phyloP scores from a whole-genome alignment of 2,888 invertebrate species.

The Catocala nupta region DNA sequence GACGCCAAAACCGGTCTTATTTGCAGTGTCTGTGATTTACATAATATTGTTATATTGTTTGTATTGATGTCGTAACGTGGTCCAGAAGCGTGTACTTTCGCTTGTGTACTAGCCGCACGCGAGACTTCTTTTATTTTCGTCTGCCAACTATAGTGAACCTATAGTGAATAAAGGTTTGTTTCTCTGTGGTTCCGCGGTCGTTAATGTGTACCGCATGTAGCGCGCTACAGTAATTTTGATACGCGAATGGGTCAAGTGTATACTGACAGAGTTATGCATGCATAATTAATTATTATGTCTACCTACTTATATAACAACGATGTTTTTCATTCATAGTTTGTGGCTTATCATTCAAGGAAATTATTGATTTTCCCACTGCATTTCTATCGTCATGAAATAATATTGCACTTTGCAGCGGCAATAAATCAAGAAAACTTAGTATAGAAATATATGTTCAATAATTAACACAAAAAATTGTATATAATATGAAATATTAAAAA shows the following conservation, averaged over 20 bases:
- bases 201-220: conserved; percentile 57
- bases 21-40: conserved; percentile 54
- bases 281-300: too few relatives aligned
- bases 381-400: too few relatives aligned
- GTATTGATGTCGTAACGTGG: conserved; percentile 61
- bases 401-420: too few relatives aligned
- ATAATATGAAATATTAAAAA: too few relatives aligned
- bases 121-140: conserved; percentile 76
- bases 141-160: conserved; percentile 51
- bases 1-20: conserved; percentile 71
- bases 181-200: conserved; percentile 54
- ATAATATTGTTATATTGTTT: conserved; percentile 60
- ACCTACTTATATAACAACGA: too few relatives aligned
- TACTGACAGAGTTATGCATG: neutral
- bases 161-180: conserved; percentile 58
- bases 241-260: conserved; percentile 16
- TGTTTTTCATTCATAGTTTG: too few relatives aligned
- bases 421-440: too few relatives aligned
- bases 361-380: too few relatives aligned
- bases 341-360: too few relatives aligned
- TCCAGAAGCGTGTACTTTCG: conserved; percentile 68
- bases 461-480: too few relatives aligned
- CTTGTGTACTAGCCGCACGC: conserved; percentile 65
- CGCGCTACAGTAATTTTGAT: conserved; percentile 56
- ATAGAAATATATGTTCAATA: too few relatives aligned